Base-by-base conservation (phyloP, 2,113 vertebrate species). In the Tretioscincus oriximinensis region DNA sequence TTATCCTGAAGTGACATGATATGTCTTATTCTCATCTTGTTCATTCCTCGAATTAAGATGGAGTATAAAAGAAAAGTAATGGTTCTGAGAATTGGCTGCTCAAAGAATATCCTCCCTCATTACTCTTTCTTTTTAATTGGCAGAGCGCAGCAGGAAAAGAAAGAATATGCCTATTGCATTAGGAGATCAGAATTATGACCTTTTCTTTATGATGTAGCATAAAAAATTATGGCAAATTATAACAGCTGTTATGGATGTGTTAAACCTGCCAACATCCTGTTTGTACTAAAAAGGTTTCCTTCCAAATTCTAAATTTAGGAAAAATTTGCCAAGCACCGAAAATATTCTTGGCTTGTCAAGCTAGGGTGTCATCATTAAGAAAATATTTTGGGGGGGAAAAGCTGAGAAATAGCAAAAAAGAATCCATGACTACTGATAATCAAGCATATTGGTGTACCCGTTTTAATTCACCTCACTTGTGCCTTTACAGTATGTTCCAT, bases 1-100 rank as follows among this genome's bases (percentile, higher is more conserved):
- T 95, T 95, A 95, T 93, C 91, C 93, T 91, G 91, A 93, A 94
- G 93, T 95, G 94, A 95, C 95, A 95, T 85, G 91, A 91, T 93
- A 95, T 81, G 91, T 95, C 94, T 95, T 94, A 95, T 94, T 95
- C 88, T 94, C 91, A 89, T 90, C 92, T 83, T 86, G 81, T 83
- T 87, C 86, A 92, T 94, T 94, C 93, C 88, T 94, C 90, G 94
- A 95, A 94, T 93, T 86, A 93, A 92, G 68, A 76, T 88, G 71
- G 81, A 93, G 90, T 91, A 92, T 93, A 92, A 95, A 94, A 92
- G 90, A 93, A 94, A 95, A 93, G 85, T 85, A 93, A 93, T 94
- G 89, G 85, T 92, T 94, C 85, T 94, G 90, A 93, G 93, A 95
- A 93, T 75, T 87, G 89, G 81, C 88, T 93, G 84, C 89, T 94